Base-by-base conservation (phyloP, 1,140 invertebrate species). In the Coelopa frigida region DNA sequence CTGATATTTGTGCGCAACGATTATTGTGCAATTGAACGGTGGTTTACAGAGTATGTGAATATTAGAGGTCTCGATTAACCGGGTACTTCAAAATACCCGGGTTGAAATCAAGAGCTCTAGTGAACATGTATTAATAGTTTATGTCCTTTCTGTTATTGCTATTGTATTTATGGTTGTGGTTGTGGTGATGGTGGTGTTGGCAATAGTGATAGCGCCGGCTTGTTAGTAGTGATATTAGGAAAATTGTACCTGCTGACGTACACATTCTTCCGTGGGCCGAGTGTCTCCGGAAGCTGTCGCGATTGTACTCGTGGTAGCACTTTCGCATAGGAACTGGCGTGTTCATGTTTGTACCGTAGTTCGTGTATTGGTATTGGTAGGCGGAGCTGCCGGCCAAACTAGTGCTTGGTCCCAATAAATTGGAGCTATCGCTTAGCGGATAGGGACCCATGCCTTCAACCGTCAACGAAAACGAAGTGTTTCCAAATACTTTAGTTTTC, bases 381-480 rank as follows among this genome's bases (percentile, higher is more conserved):
- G 60, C 52, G 17, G 56, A 36, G 23, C 54, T 49, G 45, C 57
- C 54, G 17, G 46, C 41, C 35, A 51, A 44, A 44, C 49, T 59
- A 40, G 64, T 62, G 24, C 53, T 60, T 55, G 66, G 62, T 44
- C 66, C 62, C 59, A 69, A 54, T 20, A 69, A 57, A 52, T 69
- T 69, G 49, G 66, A 65, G 63, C 61, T 65, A 61, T 69, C 66
- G 53, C 60, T 66, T 51, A 68, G 55, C 29, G 66, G 66, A 62
- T 68, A 68, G 53, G 66, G 66, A 62, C 66, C 66, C 66, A 68
- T 68, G 58, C 64, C 66, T 68, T 68, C 66, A 68, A 68, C 66
- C 66, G 62, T 68, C 51, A 66, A 63, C 48, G 65, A 68, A 52
- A 68, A 68, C 59, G 65, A 68, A 54, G 65, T 68, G 51, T 61